Conservation (phyloP, 2,797 vertebrate genomes). For the Brachymystax lenok region DNA sequence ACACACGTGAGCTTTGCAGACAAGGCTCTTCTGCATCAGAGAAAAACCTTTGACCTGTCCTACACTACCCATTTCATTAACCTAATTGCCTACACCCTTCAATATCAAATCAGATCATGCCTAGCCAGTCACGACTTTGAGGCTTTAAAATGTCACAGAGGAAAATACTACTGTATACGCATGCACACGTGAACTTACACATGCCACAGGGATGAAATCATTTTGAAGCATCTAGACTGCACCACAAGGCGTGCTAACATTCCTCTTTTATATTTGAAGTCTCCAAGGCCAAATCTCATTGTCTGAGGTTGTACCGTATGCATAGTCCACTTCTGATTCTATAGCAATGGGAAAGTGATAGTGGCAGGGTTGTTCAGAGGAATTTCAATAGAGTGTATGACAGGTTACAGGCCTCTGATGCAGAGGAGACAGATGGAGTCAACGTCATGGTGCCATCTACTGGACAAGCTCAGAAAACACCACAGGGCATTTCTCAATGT, state of each 20-base stretch:
- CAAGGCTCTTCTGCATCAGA: not conserved
- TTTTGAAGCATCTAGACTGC: no score
- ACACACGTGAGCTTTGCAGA: conserved; percentile 37
- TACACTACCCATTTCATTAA: not conserved
- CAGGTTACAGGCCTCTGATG: conserved; percentile 33
- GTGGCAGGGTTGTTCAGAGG: conserved; percentile 38
- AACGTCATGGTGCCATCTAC: conserved; percentile 67
- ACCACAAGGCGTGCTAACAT: not conserved
- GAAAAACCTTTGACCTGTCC: not conserved
- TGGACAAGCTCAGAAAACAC: conserved; percentile 38
- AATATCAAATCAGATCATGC: not conserved
- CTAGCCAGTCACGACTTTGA: no score
- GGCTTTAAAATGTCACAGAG: not conserved
- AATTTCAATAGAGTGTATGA: conserved; percentile 51
- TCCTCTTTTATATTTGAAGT: not conserved
- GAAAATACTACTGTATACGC: not conserved
- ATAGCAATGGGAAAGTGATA: not conserved
- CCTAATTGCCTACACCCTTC: not conserved
- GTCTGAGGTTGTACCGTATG: not conserved
- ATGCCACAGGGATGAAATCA: not conserved
- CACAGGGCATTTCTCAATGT: not conserved
- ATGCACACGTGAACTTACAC: not conserved
- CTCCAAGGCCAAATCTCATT: conserved; percentile 2
- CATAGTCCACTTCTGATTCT: not conserved
- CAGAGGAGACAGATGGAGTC: conserved; percentile 18